These are phyloP conservation scores for Crypturellus undulatus DNA, from an alignment of 2,113 vertebrate genomes.

Conservation along the genomic window DNA sequence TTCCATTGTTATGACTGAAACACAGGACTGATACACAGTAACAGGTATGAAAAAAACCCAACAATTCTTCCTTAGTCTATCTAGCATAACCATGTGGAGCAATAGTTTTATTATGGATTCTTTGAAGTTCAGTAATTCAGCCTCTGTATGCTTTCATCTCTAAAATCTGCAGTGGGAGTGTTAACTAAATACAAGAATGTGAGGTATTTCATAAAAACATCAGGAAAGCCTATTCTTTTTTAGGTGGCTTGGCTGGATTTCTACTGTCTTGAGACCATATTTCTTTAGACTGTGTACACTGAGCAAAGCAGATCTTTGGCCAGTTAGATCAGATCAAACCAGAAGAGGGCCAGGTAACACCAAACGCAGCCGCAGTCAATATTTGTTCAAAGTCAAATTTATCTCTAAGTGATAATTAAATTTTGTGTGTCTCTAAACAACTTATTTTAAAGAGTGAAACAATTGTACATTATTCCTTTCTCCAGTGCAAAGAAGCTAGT, in stretches of 20 bases:
- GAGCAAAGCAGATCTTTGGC: background rate
- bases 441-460: background rate
- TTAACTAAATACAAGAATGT: background rate
- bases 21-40: background rate
- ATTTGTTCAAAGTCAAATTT: background rate
- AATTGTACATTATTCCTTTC: background rate
- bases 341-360: slow-evolving; percentile 4
- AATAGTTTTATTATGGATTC: background rate
- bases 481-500: background rate
- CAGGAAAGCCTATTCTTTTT: background rate
- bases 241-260: background rate
- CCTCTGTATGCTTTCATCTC: background rate
- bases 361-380: background rate
- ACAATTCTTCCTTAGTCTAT: background rate
- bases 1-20: background rate
- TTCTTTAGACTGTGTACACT: background rate
- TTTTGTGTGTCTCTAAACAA: background rate
- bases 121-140: background rate
- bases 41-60: background rate
- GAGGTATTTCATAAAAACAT: background rate
- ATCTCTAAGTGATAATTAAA: background rate
- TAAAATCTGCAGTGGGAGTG: background rate
- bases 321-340: background rate
- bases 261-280: background rate
- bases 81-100: background rate